phyloP scores from a whole-genome alignment of 2,113 vertebrate species.

The Pangasianodon hypophthalmus region DNA sequence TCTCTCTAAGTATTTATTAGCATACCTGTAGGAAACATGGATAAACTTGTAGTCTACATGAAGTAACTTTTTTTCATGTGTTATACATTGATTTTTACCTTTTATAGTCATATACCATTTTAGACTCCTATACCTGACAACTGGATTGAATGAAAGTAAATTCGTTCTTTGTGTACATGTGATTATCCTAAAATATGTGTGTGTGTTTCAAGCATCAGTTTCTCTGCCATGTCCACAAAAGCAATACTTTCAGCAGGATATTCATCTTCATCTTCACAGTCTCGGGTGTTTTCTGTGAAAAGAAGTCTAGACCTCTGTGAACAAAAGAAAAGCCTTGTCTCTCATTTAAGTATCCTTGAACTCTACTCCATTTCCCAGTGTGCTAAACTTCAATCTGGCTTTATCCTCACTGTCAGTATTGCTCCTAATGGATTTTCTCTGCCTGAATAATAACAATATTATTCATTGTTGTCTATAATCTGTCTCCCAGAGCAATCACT shows the following conservation, averaged over 20 bases:
- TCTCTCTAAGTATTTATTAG: not conserved
- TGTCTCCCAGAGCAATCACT: constrained; percentile 11
- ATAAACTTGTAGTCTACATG: not conserved
- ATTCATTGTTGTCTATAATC: constrained; percentile 12
- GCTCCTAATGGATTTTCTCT: constrained; percentile 36
- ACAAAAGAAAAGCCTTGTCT: constrained; percentile 3
- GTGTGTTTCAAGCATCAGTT: not conserved
- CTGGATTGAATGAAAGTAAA: not conserved
- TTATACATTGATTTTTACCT: not conserved
- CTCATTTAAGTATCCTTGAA: constrained; percentile 16
- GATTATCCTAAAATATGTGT: not conserved
- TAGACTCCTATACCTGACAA: not conserved
- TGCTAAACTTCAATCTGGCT: constrained; percentile 36
- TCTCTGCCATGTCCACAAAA: not conserved
- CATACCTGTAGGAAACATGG: not conserved
- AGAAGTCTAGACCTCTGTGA: not conserved
- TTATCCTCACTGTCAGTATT: constrained; percentile 47
- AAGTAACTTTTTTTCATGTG: not conserved
- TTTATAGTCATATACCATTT: not conserved
- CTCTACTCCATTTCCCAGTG: constrained; percentile 23
- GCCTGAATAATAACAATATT: constrained; percentile 28
- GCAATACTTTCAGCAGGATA: not conserved
- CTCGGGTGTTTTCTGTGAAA: not conserved
- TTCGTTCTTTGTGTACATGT: not conserved
- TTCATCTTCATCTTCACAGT: not conserved